phyloP scores from a whole-genome alignment of 1,140 invertebrate genomes.

The Helicoverpa armigera region DNA sequence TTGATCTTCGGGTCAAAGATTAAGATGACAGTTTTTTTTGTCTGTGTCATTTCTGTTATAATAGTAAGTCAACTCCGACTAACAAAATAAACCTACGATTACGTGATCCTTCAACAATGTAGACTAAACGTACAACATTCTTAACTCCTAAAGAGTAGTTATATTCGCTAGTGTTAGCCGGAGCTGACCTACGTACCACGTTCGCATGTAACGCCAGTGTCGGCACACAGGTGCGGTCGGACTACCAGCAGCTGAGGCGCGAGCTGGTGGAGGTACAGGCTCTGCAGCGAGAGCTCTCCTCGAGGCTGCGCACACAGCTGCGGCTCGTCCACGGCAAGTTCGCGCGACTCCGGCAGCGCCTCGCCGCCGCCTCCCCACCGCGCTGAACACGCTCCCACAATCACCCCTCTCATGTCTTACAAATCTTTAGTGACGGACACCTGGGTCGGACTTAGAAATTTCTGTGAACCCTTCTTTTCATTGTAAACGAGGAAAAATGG shows the following conservation, averaged over 20 bases:
- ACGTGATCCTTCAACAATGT: background rate
- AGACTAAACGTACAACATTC: too few species aligned
- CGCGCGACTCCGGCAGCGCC: constrained; percentile 77
- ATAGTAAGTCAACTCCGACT: constrained; percentile 45
- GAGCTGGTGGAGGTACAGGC: constrained; percentile 85
- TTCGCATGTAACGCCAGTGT: background rate
- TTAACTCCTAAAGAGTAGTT: too few species aligned
- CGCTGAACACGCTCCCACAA: constrained; percentile 55
- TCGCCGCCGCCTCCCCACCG: constrained; percentile 77
- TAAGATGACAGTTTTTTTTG: background rate
- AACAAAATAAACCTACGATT: constrained; percentile 8
- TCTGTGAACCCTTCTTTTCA: background rate
- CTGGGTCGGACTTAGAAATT: constrained; percentile 28
- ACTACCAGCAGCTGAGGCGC: constrained; percentile 82
- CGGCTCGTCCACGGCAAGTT: constrained; percentile 84
- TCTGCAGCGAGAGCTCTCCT: constrained; percentile 82
- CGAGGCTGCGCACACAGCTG: constrained; percentile 80
- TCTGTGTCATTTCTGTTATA: constrained; percentile 25
- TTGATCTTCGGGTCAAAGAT: background rate
- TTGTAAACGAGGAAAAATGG: background rate
- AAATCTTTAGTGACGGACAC: constrained; percentile 5
- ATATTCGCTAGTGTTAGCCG: constrained; percentile 15
- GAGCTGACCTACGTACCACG: background rate
- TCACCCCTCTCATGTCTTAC: constrained; percentile 34
- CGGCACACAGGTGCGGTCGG: constrained; percentile 79